Conservation (phyloP, 2,113 vertebrate genomes). For the Jacana jacana region DNA sequence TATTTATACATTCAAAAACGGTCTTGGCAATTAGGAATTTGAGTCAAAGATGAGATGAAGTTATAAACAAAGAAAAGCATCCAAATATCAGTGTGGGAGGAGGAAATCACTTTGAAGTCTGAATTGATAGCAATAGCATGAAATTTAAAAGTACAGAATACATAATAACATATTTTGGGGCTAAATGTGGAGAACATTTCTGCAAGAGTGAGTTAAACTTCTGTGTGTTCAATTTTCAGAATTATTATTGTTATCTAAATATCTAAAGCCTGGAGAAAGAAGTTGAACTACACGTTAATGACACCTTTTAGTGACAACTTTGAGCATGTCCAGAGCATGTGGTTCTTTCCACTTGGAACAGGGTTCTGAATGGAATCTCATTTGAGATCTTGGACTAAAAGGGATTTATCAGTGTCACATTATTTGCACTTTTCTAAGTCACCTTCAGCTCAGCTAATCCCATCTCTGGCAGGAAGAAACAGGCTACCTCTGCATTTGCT, state of each 20-base stretch:
- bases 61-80: neutral
- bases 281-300: neutral
- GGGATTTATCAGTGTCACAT: neutral
- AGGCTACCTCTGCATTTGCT: neutral
- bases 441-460: neutral
- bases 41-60: neutral
- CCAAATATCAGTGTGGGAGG: neutral
- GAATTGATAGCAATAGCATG: neutral
- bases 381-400: neutral
- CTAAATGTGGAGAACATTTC: neutral
- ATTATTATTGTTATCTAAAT: neutral
- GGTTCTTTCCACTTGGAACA: neutral
- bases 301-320: neutral
- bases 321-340: neutral
- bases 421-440: neutral
- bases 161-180: neutral
- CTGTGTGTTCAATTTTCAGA: neutral
- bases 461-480: neutral
- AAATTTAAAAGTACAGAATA: neutral
- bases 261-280: neutral
- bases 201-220: neutral
- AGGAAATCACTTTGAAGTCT: neutral
- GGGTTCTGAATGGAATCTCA: neutral
- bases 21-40: neutral
- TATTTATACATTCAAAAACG: neutral